A percentile compares a stretch with the other conserved stretches of the same genome.
These are phyloP conservation scores for Tolmerus cingulatus DNA, from an alignment of 2,888 invertebrate species.

Conservation along the genomic window DNA sequence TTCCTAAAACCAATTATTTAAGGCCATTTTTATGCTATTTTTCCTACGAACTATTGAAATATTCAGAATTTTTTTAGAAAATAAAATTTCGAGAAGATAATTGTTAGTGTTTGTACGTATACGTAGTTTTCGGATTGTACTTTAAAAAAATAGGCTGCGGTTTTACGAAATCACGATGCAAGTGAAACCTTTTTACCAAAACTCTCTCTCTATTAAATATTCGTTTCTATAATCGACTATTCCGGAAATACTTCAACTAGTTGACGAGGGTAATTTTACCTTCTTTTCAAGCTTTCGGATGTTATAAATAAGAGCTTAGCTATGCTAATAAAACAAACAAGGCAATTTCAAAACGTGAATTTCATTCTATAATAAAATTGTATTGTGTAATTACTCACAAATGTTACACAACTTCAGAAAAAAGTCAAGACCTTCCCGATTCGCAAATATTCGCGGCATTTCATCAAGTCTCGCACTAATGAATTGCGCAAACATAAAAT, in stretches of 20 bases:
- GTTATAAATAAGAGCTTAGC: neutral
- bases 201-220: no score
- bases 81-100: neutral
- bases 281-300: neutral
- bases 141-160: no score
- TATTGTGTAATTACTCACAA: neutral
- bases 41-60: neutral
- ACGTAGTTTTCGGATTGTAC: no score
- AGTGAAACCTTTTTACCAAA: no score
- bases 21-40: neutral
- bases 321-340: neutral
- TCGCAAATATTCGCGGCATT: neutral
- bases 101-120: neutral
- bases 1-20: neutral
- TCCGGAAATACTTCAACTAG: neutral
- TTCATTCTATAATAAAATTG: neutral
- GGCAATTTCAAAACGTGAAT: neutral
- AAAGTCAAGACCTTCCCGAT: neutral
- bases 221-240: neutral
- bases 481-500: neutral
- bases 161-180: no score
- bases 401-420: neutral
- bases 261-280: neutral
- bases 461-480: neutral
- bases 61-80: neutral